A percentile compares a stretch with the other conserved stretches of the same genome.
phyloP scores from a whole-genome alignment of 2,888 invertebrate genomes.

The Cylindroiulus punctatus region DNA sequence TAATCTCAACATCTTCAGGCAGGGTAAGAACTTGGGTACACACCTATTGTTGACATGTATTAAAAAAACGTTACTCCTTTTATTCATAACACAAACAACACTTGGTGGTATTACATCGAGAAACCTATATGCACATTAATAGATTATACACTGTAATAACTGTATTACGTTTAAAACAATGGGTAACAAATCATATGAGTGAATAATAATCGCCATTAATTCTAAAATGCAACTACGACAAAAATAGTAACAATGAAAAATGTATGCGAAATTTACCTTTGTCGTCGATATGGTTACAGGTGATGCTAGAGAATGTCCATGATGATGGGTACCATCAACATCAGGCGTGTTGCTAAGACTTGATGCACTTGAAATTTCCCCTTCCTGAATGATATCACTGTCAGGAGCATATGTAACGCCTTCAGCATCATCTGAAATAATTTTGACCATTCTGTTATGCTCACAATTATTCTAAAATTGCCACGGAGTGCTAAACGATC shows the following conservation, averaged over 20 bases:
- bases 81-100: too few relatives aligned
- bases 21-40: conserved; percentile 88
- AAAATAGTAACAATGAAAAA: not conserved
- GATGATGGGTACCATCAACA: conserved; percentile 33
- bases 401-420: conserved; percentile 62
- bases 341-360: conserved; percentile 60
- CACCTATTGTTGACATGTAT: conserved; percentile 68
- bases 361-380: conserved; percentile 62
- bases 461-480: not conserved
- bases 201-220: too few relatives aligned
- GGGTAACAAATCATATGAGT: too few relatives aligned
- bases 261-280: conserved; percentile 73
- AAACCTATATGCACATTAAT: too few relatives aligned
- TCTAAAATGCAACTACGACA: too few relatives aligned
- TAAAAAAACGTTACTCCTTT: not conserved
- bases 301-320: conserved; percentile 64
- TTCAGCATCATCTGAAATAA: conserved; percentile 57
- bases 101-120: not conserved
- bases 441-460: not conserved
- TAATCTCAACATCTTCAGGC: conserved; percentile 89
- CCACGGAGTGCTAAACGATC: conserved; percentile 44
- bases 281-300: conserved; percentile 88
- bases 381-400: conserved; percentile 61
- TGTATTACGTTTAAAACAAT: too few relatives aligned
- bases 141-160: too few relatives aligned